These are phyloP conservation scores for Hypanus sabinus DNA, from an alignment of 2,113 vertebrate species.

Conservation along the genomic window DNA sequence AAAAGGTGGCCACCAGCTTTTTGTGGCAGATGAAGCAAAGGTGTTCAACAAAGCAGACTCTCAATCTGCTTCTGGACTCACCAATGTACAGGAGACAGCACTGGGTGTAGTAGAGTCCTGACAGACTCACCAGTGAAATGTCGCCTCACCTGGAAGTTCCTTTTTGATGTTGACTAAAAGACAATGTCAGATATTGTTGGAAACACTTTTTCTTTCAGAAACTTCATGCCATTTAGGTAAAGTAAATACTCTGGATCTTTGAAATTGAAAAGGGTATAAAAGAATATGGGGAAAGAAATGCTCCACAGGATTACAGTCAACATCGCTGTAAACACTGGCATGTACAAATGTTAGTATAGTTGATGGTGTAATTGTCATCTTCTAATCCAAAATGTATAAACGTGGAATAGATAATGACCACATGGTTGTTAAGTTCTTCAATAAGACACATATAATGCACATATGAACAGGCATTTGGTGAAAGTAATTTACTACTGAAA, in stretches of 20 bases:
- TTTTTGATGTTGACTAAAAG: background rate
- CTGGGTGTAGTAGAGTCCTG: no score
- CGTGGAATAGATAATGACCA: background rate
- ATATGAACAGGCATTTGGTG: background rate
- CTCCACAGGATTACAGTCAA: background rate
- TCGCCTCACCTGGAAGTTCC: no score
- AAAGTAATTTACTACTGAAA: background rate
- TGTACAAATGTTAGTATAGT: background rate
- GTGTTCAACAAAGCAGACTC: no score
- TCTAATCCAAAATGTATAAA: background rate
- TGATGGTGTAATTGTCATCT: background rate
- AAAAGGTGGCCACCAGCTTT: no score
- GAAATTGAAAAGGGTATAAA: background rate
- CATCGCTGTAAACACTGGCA: background rate
- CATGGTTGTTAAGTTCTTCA: background rate
- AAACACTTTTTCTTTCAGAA: no score
- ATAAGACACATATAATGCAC: background rate
- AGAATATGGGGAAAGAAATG: background rate
- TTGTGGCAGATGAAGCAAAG: no score
- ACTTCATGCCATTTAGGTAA: no score
- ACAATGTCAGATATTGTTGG: background rate
- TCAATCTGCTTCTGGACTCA: no score
- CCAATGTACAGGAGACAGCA: no score
- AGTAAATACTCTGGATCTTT: background rate
- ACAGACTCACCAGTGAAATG: no score